Evolutionary conservation across 2,797 vertebrate genomes (phyloP).

Genomic region (Ctenopoma multispine): DNA sequence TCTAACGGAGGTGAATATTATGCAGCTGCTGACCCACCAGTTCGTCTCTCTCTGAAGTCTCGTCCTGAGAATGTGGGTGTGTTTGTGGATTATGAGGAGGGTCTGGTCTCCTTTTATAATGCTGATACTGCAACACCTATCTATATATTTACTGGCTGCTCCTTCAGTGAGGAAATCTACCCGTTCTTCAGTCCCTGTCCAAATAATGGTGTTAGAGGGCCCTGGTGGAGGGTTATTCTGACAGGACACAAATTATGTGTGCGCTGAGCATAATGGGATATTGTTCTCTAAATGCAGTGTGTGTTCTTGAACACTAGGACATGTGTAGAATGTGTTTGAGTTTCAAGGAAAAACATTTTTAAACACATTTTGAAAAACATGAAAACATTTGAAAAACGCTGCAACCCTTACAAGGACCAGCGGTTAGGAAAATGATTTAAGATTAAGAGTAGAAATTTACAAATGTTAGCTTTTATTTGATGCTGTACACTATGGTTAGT

Average conservation of each 20-base stretch:
- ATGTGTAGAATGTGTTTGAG: no score
- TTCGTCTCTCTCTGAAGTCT: background rate
- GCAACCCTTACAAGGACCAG: no score
- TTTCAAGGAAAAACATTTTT: no score
- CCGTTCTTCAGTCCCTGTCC: background rate
- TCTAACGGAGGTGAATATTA: slow-evolving; percentile 16
- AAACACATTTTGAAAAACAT: no score
- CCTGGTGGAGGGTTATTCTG: background rate
- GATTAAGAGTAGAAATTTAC: no score
- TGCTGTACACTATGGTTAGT: no score
- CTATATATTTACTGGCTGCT: slow-evolving; percentile 22
- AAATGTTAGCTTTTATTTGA: no score
- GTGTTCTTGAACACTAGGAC: no score
- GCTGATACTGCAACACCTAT: slow-evolving; percentile 10
- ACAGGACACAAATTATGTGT: background rate
- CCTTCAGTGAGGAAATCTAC: slow-evolving; percentile 23
- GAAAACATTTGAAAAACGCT: no score
- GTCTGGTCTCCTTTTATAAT: slow-evolving; percentile 37
- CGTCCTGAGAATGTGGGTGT: slow-evolving; percentile 20
- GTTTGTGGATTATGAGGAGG: slow-evolving; percentile 41
- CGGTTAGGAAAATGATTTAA: no score
- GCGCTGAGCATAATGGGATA: no score
- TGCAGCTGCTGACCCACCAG: background rate
- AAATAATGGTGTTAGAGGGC: background rate
- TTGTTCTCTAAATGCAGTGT: no score